Conservation (phyloP, 1,140 invertebrate genomes). For the Lepidurus apus region DNA sequence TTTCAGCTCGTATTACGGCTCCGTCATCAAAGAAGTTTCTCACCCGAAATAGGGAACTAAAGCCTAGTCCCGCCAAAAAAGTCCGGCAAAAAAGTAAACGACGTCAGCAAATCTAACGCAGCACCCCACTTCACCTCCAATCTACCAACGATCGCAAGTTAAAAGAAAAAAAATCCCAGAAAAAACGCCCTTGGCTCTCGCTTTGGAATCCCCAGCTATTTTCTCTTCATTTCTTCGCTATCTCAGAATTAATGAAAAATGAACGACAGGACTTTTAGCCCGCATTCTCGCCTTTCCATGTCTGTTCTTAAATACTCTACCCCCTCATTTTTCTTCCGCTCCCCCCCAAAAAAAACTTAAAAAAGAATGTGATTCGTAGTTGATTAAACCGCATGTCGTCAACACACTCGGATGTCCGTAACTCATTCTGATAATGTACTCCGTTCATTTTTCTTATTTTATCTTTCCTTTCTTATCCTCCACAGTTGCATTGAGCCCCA, state of each 20-base stretch:
- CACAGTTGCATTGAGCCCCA: neutral
- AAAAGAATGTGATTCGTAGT: neutral
- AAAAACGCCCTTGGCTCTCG: neutral
- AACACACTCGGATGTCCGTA: slow-evolving; percentile 21
- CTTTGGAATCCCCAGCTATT: neutral
- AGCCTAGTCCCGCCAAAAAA: neutral
- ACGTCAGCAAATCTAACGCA: slow-evolving; percentile 7
- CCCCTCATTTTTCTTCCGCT: neutral
- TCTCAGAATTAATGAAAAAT: slow-evolving; percentile 18
- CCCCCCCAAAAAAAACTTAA: neutral
- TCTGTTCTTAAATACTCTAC: neutral
- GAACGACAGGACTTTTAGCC: neutral
- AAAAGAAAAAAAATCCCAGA: neutral
- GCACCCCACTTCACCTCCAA: neutral
- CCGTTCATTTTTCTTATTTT: slow-evolving; percentile 21
- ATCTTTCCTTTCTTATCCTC: slow-evolving; percentile 16
- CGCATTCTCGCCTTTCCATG: neutral
- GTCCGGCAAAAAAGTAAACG: neutral
- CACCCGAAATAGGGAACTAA: neutral
- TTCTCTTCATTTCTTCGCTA: neutral
- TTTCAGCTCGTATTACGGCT: no score
- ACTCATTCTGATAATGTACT: slow-evolving; percentile 6
- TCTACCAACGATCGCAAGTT: neutral
- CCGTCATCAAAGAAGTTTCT: no score
- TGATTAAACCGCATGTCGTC: slow-evolving; percentile 18